These are phyloP conservation scores for Trypoxylon attenuatum DNA, from an alignment of 2,888 invertebrate species.

Conservation along the genomic window DNA sequence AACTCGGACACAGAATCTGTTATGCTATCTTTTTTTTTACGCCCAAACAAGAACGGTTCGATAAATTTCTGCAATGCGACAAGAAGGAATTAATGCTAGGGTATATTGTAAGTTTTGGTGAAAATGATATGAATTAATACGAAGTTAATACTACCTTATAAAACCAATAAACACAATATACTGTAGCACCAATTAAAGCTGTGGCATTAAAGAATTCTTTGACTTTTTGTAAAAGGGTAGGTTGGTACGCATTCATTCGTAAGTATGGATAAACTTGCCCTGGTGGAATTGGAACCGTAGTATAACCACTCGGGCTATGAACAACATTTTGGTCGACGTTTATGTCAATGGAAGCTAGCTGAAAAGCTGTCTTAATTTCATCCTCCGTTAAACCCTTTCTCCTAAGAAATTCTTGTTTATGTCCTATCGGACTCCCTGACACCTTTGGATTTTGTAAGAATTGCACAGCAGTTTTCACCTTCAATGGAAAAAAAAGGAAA, in stretches of 20 bases:
- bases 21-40: constrained; percentile 80
- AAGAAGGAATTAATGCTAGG: neutral
- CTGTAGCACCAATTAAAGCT: constrained; percentile 85
- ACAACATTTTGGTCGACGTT: constrained; percentile 39
- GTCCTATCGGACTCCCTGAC: constrained; percentile 82
- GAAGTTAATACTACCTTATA: constrained; percentile 80
- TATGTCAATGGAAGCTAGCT: constrained; percentile 75
- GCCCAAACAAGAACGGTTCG: constrained; percentile 82
- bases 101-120: neutral
- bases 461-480: constrained; percentile 90
- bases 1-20: constrained; percentile 82
- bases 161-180: constrained; percentile 87
- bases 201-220: constrained; percentile 84
- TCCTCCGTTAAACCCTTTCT: constrained; percentile 85
- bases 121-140: neutral
- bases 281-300: constrained; percentile 63
- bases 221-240: constrained; percentile 76
- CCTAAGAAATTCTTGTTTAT: constrained; percentile 86
- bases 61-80: constrained; percentile 77
- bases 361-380: constrained; percentile 85
- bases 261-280: constrained; percentile 52
- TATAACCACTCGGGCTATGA: constrained; percentile 55
- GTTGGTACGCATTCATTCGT: constrained; percentile 61
- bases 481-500: constrained; percentile 18
- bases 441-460: constrained; percentile 93